Evolutionary conservation across 2,113 vertebrate genomes (phyloP).

Genomic region (Micromys minutus): DNA sequence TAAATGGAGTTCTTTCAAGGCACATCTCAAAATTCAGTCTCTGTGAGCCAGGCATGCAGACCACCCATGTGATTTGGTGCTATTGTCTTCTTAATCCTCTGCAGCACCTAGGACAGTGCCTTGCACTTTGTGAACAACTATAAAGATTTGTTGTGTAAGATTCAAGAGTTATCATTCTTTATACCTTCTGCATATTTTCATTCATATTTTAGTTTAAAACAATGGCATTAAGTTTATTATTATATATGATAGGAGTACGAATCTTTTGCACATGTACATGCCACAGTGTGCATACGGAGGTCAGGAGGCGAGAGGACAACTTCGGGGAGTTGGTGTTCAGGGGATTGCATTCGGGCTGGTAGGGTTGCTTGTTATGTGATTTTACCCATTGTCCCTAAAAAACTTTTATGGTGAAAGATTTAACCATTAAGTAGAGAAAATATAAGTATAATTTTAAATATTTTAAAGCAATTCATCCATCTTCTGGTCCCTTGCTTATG

Average conservation of each 20-base stretch:
- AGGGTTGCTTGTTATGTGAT: too few species aligned
- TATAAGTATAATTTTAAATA: conserved; percentile 23
- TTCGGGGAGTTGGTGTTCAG: background rate
- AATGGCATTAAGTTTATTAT: background rate
- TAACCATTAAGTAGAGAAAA: conserved; percentile 49
- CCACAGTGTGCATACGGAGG: background rate
- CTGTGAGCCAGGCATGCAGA: background rate
- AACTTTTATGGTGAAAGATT: conserved; percentile 8
- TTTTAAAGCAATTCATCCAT: conserved; percentile 61
- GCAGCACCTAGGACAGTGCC: conserved; percentile 50
- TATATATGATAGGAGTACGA: background rate
- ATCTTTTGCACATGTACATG: too few species aligned
- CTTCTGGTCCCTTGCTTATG: background rate
- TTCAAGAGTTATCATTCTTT: background rate
- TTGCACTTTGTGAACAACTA: conserved; percentile 15
- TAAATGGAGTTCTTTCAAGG: conserved; percentile 5
- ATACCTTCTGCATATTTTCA: background rate
- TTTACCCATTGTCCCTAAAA: background rate
- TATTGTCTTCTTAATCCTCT: conserved; percentile 27
- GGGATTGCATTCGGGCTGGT: background rate
- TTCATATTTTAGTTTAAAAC: conserved; percentile 49
- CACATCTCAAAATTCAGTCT: conserved; percentile 27
- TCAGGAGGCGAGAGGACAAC: background rate
- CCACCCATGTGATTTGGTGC: background rate
- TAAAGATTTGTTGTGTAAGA: conserved; percentile 34